These are phyloP conservation scores for Drosophila maculinotata DNA, from an alignment of 2,888 invertebrate genomes.

Conservation along the genomic window DNA sequence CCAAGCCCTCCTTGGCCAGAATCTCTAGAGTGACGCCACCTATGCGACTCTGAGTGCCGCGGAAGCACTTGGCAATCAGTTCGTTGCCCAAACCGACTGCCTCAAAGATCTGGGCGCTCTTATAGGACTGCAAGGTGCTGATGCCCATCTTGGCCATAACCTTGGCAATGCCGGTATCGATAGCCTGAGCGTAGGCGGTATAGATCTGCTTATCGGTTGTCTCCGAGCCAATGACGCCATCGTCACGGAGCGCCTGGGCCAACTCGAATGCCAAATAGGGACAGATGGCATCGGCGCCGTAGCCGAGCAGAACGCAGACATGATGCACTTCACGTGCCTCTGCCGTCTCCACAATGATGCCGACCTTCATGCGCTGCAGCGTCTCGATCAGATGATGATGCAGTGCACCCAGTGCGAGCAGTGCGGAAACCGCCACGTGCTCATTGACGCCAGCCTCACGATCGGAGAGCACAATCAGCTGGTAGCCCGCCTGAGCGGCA, in stretches of 20 bases:
- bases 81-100: constrained; percentile 97
- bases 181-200: constrained; percentile 94
- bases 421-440: constrained; percentile 91
- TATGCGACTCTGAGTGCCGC: constrained; percentile 89
- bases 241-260: constrained; percentile 93
- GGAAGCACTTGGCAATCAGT: constrained; percentile 97
- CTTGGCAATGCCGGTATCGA: constrained; percentile 95
- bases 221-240: constrained; percentile 92
- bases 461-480: constrained; percentile 95
- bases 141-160: constrained; percentile 99
- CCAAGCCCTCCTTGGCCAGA: constrained; percentile 93
- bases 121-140: constrained; percentile 98
- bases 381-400: constrained; percentile 98
- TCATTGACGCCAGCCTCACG: constrained; percentile 87
- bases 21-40: constrained; percentile 96
- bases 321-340: constrained; percentile 99
- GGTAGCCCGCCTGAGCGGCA: constrained; percentile 92
- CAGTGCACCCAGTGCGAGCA: constrained; percentile 95
- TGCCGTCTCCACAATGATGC: constrained; percentile 96
- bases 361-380: constrained; percentile 97
- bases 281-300: constrained; percentile 99
- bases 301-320: constrained; percentile 96
- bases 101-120: constrained; percentile 99
- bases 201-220: constrained; percentile 93
- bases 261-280: constrained; percentile 98